Conservation (phyloP, 1,140 invertebrate species). For the Brachionus sp. region DNA sequence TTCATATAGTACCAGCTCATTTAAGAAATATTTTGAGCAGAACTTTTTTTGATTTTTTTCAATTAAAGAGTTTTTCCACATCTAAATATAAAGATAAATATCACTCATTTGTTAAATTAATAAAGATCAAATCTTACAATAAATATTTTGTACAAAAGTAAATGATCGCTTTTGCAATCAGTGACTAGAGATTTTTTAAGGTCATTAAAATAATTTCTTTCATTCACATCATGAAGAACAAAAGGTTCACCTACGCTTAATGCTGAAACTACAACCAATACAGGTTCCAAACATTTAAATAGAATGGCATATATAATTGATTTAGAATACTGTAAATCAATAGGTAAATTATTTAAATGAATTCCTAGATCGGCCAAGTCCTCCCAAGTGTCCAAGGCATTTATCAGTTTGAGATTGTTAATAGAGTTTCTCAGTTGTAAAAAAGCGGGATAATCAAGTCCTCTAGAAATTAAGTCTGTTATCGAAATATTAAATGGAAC, state of each 20-base stretch:
- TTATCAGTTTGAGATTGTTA: conserved; percentile 72
- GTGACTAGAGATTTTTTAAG: conserved; percentile 69
- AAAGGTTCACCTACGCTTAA: conserved; percentile 73
- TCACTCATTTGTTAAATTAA: not conserved
- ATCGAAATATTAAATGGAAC: conserved; percentile 73
- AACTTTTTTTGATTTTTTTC: conserved; percentile 70
- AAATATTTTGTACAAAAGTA: conserved; percentile 78
- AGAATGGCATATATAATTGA: conserved; percentile 84
- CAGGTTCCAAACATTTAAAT: conserved; percentile 86
- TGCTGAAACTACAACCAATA: conserved; percentile 83
- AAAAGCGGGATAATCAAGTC: conserved; percentile 77
- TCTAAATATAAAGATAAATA: conserved; percentile 53
- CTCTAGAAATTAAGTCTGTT: conserved; percentile 73
- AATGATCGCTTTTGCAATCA: conserved; percentile 82
- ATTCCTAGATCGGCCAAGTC: conserved; percentile 80
- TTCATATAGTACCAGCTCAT: conserved; percentile 79
- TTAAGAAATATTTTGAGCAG: conserved; percentile 75
- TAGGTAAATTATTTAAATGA: conserved; percentile 79
- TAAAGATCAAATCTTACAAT: conserved; percentile 65
- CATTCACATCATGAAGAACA: conserved; percentile 44
- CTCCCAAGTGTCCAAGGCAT: conserved; percentile 72
- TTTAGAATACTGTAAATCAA: conserved; percentile 85
- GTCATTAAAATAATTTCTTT: not conserved
- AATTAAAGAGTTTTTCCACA: conserved; percentile 67
- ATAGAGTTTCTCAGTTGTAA: conserved; percentile 73